phyloP scores from a whole-genome alignment of 2,888 invertebrate species.

The Limnephilus auricula region DNA sequence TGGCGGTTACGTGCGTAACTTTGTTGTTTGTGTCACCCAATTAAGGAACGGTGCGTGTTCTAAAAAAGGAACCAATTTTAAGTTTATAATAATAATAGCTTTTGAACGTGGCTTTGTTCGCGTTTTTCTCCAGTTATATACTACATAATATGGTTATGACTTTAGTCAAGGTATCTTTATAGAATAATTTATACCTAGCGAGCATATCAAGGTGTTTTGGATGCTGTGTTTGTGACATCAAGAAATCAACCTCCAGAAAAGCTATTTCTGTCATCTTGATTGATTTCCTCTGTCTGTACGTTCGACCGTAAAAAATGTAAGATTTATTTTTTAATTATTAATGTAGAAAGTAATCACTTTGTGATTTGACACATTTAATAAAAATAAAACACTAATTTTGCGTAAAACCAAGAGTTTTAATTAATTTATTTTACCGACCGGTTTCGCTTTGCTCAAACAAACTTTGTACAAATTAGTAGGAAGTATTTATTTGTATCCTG shows the following conservation, averaged over 20 bases:
- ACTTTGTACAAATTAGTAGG: no score
- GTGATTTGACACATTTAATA: no score
- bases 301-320: neutral
- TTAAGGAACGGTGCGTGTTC: neutral
- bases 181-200: neutral
- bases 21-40: neutral
- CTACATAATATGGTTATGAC: neutral
- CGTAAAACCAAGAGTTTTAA: no score
- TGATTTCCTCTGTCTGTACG: neutral
- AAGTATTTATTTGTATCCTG: no score
- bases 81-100: neutral
- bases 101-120: neutral
- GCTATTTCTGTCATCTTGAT: no score
- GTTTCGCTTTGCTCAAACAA: no score
- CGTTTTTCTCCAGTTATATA: neutral
- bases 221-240: neutral
- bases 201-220: neutral
- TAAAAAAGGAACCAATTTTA: neutral
- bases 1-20: neutral
- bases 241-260: neutral
- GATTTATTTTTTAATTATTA: no score
- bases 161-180: neutral
- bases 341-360: no score
- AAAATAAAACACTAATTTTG: no score
- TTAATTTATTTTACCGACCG: no score